These are phyloP conservation scores for Eudyptes chrysolophus DNA, from an alignment of 2,113 vertebrate genomes.

Conservation along the genomic window DNA sequence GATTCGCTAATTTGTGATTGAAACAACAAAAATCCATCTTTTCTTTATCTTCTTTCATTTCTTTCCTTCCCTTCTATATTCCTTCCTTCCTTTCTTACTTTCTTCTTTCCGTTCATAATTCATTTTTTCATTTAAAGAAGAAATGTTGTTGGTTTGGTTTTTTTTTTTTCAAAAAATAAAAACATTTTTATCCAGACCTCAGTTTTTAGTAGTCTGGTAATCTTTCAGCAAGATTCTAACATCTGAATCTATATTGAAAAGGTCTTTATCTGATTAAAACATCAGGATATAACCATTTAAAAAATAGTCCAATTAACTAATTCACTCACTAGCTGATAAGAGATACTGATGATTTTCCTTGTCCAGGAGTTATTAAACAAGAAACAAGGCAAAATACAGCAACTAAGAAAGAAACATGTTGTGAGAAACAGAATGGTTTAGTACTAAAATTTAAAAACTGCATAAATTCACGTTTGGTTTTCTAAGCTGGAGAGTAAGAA, in stretches of 20 bases:
- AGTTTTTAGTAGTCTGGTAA: neutral
- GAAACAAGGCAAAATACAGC: neutral
- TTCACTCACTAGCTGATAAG: neutral
- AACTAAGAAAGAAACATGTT: neutral
- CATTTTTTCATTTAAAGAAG: neutral
- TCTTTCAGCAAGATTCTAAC: neutral
- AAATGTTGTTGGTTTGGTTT: no score
- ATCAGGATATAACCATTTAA: neutral
- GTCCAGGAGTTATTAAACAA: neutral
- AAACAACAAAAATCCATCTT: neutral
- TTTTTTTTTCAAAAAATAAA: neutral
- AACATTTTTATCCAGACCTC: neutral
- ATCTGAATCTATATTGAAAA: neutral
- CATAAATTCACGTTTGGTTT: neutral
- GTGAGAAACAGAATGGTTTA: neutral
- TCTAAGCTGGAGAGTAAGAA: neutral
- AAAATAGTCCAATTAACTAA: neutral
- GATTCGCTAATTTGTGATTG: neutral
- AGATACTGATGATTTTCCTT: neutral
- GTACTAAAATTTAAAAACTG: neutral
- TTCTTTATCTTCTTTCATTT: neutral
- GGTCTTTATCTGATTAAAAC: neutral
- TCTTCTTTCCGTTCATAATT: neutral
- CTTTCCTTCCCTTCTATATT: neutral
- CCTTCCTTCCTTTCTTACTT: neutral